Evolutionary conservation across 2,113 vertebrate species (phyloP).

Genomic region (Gracilinanus agilis): DNA sequence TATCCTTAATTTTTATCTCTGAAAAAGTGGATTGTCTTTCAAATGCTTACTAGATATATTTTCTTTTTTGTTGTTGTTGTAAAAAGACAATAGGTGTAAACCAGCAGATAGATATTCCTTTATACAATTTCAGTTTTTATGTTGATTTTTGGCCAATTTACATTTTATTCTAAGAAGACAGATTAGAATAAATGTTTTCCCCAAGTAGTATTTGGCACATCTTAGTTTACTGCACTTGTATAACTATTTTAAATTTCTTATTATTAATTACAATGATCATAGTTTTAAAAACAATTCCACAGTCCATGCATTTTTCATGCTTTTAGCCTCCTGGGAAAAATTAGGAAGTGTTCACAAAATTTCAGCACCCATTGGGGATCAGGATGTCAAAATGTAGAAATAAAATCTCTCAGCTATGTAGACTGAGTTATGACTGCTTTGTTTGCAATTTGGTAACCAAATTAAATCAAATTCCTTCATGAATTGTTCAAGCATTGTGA

Average conservation of each 20-base stretch:
- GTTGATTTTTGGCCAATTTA: not conserved
- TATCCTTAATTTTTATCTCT: not conserved
- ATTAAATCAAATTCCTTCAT: conserved; percentile 18
- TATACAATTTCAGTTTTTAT: not conserved
- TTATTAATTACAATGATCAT: not conserved
- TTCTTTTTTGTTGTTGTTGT: not conserved
- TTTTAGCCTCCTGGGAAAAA: not conserved
- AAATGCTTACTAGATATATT: not conserved
- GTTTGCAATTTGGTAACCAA: conserved; percentile 28
- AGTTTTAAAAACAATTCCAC: not conserved
- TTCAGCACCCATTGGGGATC: not conserved
- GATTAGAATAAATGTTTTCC: not conserved
- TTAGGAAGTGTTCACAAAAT: not conserved
- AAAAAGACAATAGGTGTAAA: not conserved
- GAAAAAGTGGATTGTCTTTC: not conserved
- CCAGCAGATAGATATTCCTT: not conserved
- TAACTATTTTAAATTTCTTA: not conserved
- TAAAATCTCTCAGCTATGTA: conserved; percentile 8
- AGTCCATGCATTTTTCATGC: not conserved
- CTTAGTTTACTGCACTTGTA: not conserved
- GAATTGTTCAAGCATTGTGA: not conserved
- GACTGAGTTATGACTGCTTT: not conserved
- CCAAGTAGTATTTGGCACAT: not conserved
- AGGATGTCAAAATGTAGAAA: not conserved
- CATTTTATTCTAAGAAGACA: not conserved